Base-by-base conservation (phyloP, 2,888 invertebrate genomes). In the Galeopsomyia nigrocyanea region DNA sequence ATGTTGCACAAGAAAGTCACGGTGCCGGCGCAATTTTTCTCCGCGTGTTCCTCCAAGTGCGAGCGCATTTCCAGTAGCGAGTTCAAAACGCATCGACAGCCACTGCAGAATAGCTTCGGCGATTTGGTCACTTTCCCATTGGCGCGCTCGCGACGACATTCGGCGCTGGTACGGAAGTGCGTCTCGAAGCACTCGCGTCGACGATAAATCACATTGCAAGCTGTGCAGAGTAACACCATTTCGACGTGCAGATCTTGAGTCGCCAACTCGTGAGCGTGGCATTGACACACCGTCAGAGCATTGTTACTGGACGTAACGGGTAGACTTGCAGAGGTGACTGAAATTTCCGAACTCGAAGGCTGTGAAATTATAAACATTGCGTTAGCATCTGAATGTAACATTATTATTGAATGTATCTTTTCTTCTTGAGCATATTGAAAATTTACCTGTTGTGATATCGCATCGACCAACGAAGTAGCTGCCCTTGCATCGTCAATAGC, bases 1-100 rank as follows among this genome's bases (percentile, higher is more conserved):
- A 85, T 82, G 46, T 84, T 82, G 51, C 86, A 86, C 1, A 80
- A 75, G 47, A 83, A 82, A 0, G 79, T 79, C 1, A 83, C 79
- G 0, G 75, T 77, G 0, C 77, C 75, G 5, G 79, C 77, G 16
- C 74, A 50, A 39, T 80, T 79, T 21, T 73, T 57, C 31, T 76
- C 77, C 0, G 78, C 76, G 47, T 84, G 84, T 3, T 75, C 75
- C 21, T 80, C 77, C 10, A 84, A 66, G 72, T 86, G 86, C 3
- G 66, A 56, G 0, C 80, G 77, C 77, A 84, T 79, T 0, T 81
- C 79, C 22, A 78, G 71, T n/a, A 82, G 65, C 0, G 78, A 79
- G 50, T 77, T 72, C 0, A 84, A 62, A 0, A 80, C 62, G 10
- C 75, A 69, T 0, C 76, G 72, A 47, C 86, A 86, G 13, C 65